These are phyloP conservation scores for Oscheius onirici DNA, from an alignment of 2,888 invertebrate species.

Conservation along the genomic window DNA sequence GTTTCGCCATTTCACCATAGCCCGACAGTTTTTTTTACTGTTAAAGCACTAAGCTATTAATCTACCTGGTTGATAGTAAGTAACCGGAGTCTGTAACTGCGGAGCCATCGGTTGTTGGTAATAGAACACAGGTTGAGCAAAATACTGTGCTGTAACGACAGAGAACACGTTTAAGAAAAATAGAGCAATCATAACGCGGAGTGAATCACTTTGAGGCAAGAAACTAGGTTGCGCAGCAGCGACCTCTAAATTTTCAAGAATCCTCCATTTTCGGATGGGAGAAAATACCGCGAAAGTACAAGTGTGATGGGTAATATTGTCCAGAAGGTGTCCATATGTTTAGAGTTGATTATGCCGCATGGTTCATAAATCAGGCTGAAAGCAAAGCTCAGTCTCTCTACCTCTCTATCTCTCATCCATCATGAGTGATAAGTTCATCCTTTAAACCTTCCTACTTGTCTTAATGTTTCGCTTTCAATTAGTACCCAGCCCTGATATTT, in stretches of 20 bases:
- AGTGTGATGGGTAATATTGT: not conserved
- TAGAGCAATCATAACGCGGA: slow-evolving; percentile 2
- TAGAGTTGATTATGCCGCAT: not conserved
- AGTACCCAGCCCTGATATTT: too few species aligned
- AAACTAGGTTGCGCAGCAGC: slow-evolving; percentile 30
- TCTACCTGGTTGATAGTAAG: slow-evolving; percentile 15
- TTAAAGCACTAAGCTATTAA: too few species aligned
- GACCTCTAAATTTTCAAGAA: slow-evolving; percentile 11
- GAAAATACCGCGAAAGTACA: slow-evolving; percentile 1
- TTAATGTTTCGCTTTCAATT: too few species aligned
- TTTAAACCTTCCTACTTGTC: too few species aligned
- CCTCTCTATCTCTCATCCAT: too few species aligned
- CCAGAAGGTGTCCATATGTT: slow-evolving; percentile 20
- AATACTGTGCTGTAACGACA: not conserved
- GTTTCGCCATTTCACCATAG: too few species aligned
- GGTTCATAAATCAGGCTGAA: too few species aligned
- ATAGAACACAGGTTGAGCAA: slow-evolving; percentile 13
- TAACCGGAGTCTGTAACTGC: not conserved
- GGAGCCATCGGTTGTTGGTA: slow-evolving; percentile 8
- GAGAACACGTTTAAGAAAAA: not conserved
- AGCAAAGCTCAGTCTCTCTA: too few species aligned
- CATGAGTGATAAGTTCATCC: too few species aligned
- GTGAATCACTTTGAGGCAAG: slow-evolving; percentile 16
- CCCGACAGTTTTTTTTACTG: too few species aligned
- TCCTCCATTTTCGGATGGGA: not conserved